Conservation (phyloP, 2,797 vertebrate species). For the Karalla daura region DNA sequence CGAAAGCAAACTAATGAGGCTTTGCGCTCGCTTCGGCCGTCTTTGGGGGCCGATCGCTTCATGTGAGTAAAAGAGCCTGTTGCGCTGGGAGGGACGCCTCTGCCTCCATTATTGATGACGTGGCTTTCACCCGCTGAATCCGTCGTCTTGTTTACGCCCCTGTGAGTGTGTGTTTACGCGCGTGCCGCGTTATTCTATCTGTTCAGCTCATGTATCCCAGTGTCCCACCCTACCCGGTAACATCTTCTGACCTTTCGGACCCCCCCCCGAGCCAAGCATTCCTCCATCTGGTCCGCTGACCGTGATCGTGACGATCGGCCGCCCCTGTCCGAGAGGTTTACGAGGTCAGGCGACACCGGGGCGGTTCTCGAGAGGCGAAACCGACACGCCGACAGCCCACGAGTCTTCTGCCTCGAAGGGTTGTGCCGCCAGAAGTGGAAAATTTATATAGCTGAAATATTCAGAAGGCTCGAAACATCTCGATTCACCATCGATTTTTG, state of each 20-base stretch:
- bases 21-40: slow-evolving; percentile 34
- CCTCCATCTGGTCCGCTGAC: slow-evolving; percentile 32
- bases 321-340: too few relatives aligned
- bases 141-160: slow-evolving; percentile 20
- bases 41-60: slow-evolving; percentile 25
- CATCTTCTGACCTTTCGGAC: slow-evolving; percentile 56
- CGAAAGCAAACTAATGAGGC: slow-evolving; percentile 37
- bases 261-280: slow-evolving; percentile 43
- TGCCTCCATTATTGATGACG: slow-evolving; percentile 51
- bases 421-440: too few relatives aligned
- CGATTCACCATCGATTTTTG: too few relatives aligned
- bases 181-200: not conserved
- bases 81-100: slow-evolving; percentile 33
- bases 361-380: too few relatives aligned
- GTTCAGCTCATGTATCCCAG: not conserved
- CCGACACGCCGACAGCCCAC: too few relatives aligned
- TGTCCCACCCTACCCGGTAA: not conserved
- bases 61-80: slow-evolving; percentile 35
- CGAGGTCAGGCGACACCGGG: too few relatives aligned
- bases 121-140: slow-evolving; percentile 36
- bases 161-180: slow-evolving; percentile 25
- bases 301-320: slow-evolving; percentile 2
- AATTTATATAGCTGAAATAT: too few relatives aligned
- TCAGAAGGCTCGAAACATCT: too few relatives aligned
- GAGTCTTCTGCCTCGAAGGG: too few relatives aligned